Base-by-base conservation (phyloP, 2,888 invertebrate species). In the Mantis religiosa region DNA sequence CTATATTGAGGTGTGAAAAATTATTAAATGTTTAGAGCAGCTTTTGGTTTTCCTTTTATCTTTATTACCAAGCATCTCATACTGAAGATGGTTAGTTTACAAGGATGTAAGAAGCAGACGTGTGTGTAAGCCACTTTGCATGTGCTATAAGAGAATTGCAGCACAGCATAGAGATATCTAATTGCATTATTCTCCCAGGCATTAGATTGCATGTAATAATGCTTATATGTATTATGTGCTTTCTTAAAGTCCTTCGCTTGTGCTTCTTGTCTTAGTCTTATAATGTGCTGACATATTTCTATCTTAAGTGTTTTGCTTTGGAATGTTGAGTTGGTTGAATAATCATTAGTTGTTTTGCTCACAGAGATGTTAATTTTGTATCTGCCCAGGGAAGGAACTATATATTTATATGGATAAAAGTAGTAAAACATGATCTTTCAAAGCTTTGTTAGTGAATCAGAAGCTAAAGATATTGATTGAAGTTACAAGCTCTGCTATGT, bases 61-160 rank as follows among this genome's bases (percentile, higher is more conserved):
- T 47, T 83, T 54, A 14, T 82, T 28, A 27, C 83, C 82, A 82
- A 87, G 87, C 87, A 87, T 85, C 84, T 88, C 84, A 30, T 87
- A 82, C 41, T 47, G 28, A 92, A 25, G 54, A 71, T 20, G 20
- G 3, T 71, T 71, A 71, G 54, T 71, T 71, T 71, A 20, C 54
- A 71, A 71, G 54, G 20, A 71, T 25, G 25, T 71, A 71, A 71
- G 54, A 71, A 20, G 54, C 54, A 71, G 54, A 71, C 15, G 20
- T 71, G 54, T 71, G 54, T 71, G 54, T 71, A 71, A 71, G 54
- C 54, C 54, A 71, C 54, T 15, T 71, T 71, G 54, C 54, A 71
- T 71, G 54, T 71, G 54, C 54, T 25, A 71, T 25, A 41, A 41
- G 12, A 41, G 41, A 6, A 41, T 41, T 41, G 41, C 41, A 41